A percentile compares a stretch with the other conserved stretches of the same genome.
phyloP scores from a whole-genome alignment of 2,888 invertebrate genomes.

The Leuctra nigra region DNA sequence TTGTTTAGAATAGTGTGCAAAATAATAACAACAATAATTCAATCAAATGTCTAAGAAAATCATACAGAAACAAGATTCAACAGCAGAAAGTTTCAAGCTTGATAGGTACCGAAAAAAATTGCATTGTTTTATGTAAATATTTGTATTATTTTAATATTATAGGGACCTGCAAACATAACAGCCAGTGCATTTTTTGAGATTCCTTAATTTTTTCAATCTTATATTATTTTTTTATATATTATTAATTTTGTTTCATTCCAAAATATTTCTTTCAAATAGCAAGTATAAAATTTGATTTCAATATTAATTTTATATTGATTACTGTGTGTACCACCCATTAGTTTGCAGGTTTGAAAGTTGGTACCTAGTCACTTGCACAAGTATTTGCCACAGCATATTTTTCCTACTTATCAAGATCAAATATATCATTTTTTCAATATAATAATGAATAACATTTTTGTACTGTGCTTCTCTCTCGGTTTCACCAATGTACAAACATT shows the following conservation, averaged over 20 bases:
- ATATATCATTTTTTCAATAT: slow-evolving; percentile 21
- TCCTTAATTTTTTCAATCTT: neutral
- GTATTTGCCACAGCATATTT: slow-evolving; percentile 14
- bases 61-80: neutral
- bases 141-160: neutral
- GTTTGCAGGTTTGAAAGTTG: slow-evolving; percentile 13
- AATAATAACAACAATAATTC: neutral
- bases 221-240: neutral
- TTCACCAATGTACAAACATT: slow-evolving; percentile 24
- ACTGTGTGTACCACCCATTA: neutral
- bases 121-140: neutral
- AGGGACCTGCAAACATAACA: neutral
- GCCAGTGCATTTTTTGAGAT: neutral
- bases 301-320: neutral
- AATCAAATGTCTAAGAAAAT: neutral
- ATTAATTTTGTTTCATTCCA: neutral
- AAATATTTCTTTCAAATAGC: neutral
- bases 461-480: slow-evolving; percentile 23
- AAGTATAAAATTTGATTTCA: neutral
- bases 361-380: slow-evolving; percentile 8
- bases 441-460: slow-evolving; percentile 24
- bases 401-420: slow-evolving; percentile 20
- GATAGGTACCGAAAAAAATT: neutral
- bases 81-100: neutral
- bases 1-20: neutral